Conservation (phyloP, 2,797 vertebrate species). For the Spheniscus humboldti region DNA sequence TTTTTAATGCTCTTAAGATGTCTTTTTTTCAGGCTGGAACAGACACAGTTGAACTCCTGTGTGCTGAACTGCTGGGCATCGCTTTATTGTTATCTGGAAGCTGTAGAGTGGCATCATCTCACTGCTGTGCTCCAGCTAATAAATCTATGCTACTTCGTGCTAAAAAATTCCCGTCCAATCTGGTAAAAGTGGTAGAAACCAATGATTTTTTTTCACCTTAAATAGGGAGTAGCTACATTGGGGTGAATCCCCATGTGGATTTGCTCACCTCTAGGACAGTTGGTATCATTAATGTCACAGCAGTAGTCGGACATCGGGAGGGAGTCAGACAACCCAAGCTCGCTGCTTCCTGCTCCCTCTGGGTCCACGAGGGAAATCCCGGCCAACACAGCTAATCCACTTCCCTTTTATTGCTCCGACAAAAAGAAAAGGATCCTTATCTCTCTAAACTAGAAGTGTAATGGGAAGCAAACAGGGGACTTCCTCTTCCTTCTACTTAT, state of each 20-base stretch:
- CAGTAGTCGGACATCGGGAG: background rate
- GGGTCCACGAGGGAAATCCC: background rate
- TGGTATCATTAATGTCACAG: background rate
- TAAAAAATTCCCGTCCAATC: background rate
- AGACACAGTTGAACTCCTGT: background rate
- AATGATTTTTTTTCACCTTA: background rate
- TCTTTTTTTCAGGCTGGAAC: background rate
- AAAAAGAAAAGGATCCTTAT: conserved; percentile 16
- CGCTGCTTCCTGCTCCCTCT: background rate
- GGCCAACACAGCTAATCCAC: background rate
- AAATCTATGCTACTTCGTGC: background rate
- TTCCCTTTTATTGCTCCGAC: background rate
- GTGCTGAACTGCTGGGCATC: background rate
- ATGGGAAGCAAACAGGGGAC: background rate
- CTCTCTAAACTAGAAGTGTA: conserved; percentile 1
- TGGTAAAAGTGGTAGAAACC: background rate
- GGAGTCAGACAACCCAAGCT: background rate
- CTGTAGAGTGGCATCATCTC: background rate
- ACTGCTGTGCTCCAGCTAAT: background rate
- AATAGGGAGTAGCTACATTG: background rate
- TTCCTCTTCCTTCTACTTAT: conserved; percentile 43
- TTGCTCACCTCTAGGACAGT: background rate
- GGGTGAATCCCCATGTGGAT: background rate
- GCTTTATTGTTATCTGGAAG: background rate
- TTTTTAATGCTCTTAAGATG: background rate